Conservation (phyloP, 2,113 vertebrate species). For the Pollimyrus isidori region DNA sequence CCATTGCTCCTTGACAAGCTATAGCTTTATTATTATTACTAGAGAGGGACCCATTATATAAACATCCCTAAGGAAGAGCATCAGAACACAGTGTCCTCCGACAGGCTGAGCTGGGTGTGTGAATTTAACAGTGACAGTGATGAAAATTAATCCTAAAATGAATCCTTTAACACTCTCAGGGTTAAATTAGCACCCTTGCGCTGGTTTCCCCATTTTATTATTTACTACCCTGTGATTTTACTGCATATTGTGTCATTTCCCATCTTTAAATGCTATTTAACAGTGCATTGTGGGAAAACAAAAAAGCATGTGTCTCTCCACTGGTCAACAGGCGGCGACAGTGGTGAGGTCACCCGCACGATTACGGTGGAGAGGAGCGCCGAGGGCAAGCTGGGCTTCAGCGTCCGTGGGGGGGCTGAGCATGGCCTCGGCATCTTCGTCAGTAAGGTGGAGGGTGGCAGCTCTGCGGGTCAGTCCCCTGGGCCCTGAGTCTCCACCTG, state of each 20-base stretch:
- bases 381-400: conserved; percentile 87
- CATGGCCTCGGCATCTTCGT: conserved; percentile 93
- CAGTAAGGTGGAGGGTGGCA: conserved; percentile 89
- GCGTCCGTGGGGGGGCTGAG: conserved; percentile 87
- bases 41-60: not conserved
- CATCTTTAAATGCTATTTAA: not conserved
- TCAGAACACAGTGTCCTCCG: not conserved
- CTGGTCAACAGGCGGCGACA: conserved; percentile 66
- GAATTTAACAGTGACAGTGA: not conserved
- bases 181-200: not conserved
- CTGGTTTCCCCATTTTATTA: not conserved
- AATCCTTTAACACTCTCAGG: not conserved
- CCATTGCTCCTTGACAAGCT: not conserved
- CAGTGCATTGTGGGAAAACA: not conserved
- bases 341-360: conserved; percentile 79
- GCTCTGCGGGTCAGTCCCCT: conserved; percentile 71
- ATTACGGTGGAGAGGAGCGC: conserved; percentile 82
- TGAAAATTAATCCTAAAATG: not conserved
- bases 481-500: no score
- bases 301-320: not conserved
- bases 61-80: not conserved
- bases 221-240: not conserved
- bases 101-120: not conserved
- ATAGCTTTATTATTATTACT: not conserved
- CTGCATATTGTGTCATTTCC: not conserved